Percentiles rank a stretch among this genome's conserved stretches.
These are phyloP conservation scores for Tapirus terrestris DNA, from an alignment of 2,113 vertebrate genomes.

Conservation along the genomic window DNA sequence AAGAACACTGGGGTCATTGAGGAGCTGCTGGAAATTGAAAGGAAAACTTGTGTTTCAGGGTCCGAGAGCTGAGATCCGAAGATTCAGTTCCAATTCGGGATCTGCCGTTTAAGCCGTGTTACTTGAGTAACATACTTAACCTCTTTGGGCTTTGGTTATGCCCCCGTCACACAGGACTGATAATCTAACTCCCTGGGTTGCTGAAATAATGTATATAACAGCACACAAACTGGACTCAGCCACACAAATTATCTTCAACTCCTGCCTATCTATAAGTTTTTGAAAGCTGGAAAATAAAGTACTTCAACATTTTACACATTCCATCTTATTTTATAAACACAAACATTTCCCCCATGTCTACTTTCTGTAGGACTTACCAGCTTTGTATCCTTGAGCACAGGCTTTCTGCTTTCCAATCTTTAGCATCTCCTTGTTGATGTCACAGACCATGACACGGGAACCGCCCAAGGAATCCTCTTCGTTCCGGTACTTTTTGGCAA, in stretches of 20 bases:
- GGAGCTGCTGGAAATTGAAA: not conserved
- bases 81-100: not conserved
- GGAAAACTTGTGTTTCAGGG: not conserved
- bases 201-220: not conserved
- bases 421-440: conserved; percentile 98
- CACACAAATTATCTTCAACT: not conserved
- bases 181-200: not conserved
- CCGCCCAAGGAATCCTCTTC: conserved; percentile 69
- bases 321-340: not conserved
- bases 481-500: conserved; percentile 86
- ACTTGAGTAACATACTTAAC: not conserved
- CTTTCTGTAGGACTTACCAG: conserved; percentile 85
- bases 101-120: not conserved
- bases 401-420: conserved; percentile 94
- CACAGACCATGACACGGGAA: conserved; percentile 93
- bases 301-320: not conserved
- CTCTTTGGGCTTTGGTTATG: not conserved
- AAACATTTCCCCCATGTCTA: not conserved
- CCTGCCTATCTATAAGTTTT: not conserved
- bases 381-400: conserved; percentile 83
- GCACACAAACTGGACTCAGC: not conserved
- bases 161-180: not conserved
- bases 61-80: not conserved
- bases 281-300: not conserved
- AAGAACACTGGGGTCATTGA: not conserved